Base-by-base conservation (phyloP, 2,113 vertebrate genomes). In the Scartelaos histophorus region DNA sequence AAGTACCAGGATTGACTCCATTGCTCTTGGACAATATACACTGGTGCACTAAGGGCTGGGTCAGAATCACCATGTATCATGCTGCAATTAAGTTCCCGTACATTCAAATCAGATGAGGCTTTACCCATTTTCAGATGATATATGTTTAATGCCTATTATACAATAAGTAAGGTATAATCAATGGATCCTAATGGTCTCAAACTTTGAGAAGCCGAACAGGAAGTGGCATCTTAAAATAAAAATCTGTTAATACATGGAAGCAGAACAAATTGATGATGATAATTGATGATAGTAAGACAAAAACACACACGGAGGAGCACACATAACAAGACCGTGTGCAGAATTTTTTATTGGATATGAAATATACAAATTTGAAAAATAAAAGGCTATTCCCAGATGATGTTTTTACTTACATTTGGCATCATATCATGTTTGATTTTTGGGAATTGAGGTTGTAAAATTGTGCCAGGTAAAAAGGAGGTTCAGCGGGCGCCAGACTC, bases 1-100 rank as follows among this genome's bases (percentile, higher is more conserved):
- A 82, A 85, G 72, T 79, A 76, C 80, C 66, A 74, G 76, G 75
- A 85, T 66, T 79, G 82, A 81, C 85, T 83, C 66, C 24, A 81
- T 22, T 76, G 66, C 60, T 82, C 70, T 70, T 60, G 72, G 69
- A 70, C 58, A 73, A 5, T 71, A 6, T 70, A 62, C 57, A 75
- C 19, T 75, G 81, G 5, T 71, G 65, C 76, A 66, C 60, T 73
- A 56, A 73, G 34, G 61, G 34, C 34, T 68, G 25, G 17, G 60
- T 16, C 67, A 53, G 15, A 73, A 76, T 68, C 49, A 74, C 82
- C 74, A 10, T 25, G 22, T 71, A 45, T 71, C 71, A 67, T 29
- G 70, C 56, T 24, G 82, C 67, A 25, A 57, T 62, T 7, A 60
- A 35, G 15, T 62, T 62, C 19, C 9, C 10, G 3, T 64, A 64